These are phyloP conservation scores for Anastatus disparis DNA, from an alignment of 1,140 invertebrate species.

Conservation along the genomic window DNA sequence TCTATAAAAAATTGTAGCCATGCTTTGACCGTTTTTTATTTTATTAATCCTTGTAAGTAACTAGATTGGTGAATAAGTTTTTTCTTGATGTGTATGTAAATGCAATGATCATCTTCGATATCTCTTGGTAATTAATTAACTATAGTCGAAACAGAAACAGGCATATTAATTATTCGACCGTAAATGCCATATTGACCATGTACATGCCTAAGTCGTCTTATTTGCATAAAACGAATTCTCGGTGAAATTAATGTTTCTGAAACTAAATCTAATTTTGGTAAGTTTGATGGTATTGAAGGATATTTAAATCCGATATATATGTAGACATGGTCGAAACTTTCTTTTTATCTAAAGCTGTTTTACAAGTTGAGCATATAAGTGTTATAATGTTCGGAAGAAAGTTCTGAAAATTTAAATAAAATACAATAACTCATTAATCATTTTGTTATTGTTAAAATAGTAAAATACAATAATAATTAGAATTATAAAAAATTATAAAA, in stretches of 20 bases:
- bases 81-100: slow-evolving; percentile 52
- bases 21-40: slow-evolving; percentile 40
- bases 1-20: slow-evolving; percentile 41
- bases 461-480: no score
- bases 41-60: slow-evolving; percentile 38
- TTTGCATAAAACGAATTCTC: slow-evolving; percentile 53
- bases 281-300: slow-evolving; percentile 31
- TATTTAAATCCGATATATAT: slow-evolving; percentile 48
- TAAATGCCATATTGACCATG: slow-evolving; percentile 55
- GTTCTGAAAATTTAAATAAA: no score
- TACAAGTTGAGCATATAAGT: slow-evolving; percentile 47
- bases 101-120: slow-evolving; percentile 54
- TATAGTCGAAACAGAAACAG: slow-evolving; percentile 55
- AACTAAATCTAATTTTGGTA: slow-evolving; percentile 50
- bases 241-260: slow-evolving; percentile 58
- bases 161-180: slow-evolving; percentile 60
- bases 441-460: no score
- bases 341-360: slow-evolving; percentile 39
- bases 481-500: no score
- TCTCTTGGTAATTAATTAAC: slow-evolving; percentile 56
- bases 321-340: slow-evolving; percentile 41
- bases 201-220: slow-evolving; percentile 54
- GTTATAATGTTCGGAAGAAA: no score
- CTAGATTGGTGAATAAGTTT: slow-evolving; percentile 49
- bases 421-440: no score